phyloP scores from a whole-genome alignment of 2,888 invertebrate species.

The Perithous albicinctus region DNA sequence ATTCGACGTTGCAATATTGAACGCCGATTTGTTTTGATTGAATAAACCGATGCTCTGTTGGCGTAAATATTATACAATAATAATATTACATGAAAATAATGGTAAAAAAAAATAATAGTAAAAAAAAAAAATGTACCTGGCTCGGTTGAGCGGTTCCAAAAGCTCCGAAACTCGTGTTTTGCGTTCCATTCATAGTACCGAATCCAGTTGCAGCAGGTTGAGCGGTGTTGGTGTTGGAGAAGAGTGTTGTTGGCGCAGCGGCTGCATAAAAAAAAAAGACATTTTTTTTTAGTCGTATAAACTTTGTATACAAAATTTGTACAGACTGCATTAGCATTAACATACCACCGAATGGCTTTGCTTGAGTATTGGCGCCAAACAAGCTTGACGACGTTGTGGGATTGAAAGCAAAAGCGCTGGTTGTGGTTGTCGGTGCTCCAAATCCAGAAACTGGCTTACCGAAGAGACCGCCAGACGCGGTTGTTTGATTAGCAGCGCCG shows the following conservation, averaged over 20 bases:
- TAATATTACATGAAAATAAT: no score
- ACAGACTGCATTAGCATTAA: conserved; percentile 28
- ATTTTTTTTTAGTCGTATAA: neutral
- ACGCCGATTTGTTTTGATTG: conserved; percentile 84
- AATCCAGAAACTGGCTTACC: conserved; percentile 88
- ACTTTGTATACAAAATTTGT: neutral
- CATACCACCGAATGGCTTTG: conserved; percentile 85
- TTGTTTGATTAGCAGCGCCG: conserved; percentile 86
- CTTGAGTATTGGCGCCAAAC: conserved; percentile 84
- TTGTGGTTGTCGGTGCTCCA: conserved; percentile 85
- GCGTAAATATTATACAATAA: neutral
- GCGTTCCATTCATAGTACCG: conserved; percentile 81
- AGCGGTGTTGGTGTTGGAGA: conserved; percentile 80
- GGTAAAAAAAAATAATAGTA: neutral
- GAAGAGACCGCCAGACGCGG: conserved; percentile 88
- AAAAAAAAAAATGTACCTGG: no score
- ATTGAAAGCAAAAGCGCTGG: conserved; percentile 84
- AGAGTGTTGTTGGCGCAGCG: conserved; percentile 81
- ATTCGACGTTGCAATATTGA: conserved; percentile 81
- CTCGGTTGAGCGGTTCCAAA: conserved; percentile 83
- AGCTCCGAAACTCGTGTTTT: conserved; percentile 81
- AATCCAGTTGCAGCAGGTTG: conserved; percentile 81
- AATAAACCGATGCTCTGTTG: conserved; percentile 84
- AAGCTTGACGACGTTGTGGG: conserved; percentile 82
- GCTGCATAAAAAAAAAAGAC: conserved; percentile 66